Evolutionary conservation across 2,113 vertebrate genomes (phyloP), one percentile per base, ranked within the genome.

Genomic region (Pelmatolapia mariae): DNA sequence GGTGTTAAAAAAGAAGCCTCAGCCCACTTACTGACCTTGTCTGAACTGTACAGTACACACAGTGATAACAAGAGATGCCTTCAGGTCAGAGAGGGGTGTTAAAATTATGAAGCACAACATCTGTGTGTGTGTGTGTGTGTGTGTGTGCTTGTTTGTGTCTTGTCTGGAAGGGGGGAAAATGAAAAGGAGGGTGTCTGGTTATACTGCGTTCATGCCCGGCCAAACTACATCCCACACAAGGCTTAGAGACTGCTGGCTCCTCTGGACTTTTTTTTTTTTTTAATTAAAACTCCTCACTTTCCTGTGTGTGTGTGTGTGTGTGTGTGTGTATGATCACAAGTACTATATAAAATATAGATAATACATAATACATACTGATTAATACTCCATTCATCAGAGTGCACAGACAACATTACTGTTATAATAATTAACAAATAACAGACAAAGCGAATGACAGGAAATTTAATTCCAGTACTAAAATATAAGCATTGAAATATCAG

Each of bases 181-280:
- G 87, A 95, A 92, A 10, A 93, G 86, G 87, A 89, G 94, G 93
- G 84, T 93, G 91, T 93, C 90, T 95, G 92, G 93, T 90, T 92
- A 86, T 90, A 81, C 36, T 79, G 82, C 19, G 86, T 92, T 80
- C 86, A 78, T 80, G 86, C 90, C 84, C 86, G 90, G 94, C 93
- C 94, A 92, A 95, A 92, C 89, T 89, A 81, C 89, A 93, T 93
- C 95, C 95, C 94, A 96, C 95, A 94, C 92, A 94, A 81, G 87
- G 87, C 90, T 93, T 84, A 87, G 90, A 89, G 86, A 93, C 92
- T 94, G 91, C 91, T 93, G 84, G 81, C 85, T 92, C 86, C 86
- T 88, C 87, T 91, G 91, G 89, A 92, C 88, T 92, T 86, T 89
- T 80, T 80, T 81, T 81, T 66, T 63, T 73, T 89, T 82, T 87